phyloP scores from a whole-genome alignment of 2,888 invertebrate species.

The Idaea straminata region DNA sequence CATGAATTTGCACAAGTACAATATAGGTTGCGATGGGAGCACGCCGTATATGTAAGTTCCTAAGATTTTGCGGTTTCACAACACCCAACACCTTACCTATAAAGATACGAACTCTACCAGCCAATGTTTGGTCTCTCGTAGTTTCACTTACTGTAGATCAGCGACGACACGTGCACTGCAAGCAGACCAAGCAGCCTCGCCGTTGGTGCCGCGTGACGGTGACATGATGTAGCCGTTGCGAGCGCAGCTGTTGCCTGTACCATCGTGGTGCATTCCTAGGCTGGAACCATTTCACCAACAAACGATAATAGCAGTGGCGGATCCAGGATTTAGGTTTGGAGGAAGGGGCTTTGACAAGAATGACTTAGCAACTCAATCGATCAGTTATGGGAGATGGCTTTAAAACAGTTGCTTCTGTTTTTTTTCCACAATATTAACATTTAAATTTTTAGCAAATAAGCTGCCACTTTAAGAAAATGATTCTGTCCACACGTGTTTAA shows the following conservation, averaged over 20 bases:
- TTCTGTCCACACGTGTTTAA: too few species aligned
- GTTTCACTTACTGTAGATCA: conserved; percentile 75
- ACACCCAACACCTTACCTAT: conserved; percentile 9
- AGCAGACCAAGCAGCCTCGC: conserved; percentile 88
- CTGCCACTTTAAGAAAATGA: too few species aligned
- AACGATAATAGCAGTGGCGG: background rate
- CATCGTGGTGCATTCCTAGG: conserved; percentile 90
- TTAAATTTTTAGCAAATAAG: too few species aligned
- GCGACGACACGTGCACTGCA: conserved; percentile 85
- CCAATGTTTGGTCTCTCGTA: background rate
- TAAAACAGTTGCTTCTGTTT: too few species aligned
- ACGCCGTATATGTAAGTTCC: background rate
- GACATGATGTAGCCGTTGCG: conserved; percentile 91
- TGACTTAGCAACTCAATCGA: too few species aligned
- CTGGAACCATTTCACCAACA: conserved; percentile 59
- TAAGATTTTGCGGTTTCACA: conserved; percentile 2
- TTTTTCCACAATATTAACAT: too few species aligned
- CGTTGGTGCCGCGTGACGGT: conserved; percentile 87
- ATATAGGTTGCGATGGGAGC: too few species aligned
- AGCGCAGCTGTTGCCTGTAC: conserved; percentile 85
- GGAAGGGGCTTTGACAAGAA: background rate
- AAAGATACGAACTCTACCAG: background rate
- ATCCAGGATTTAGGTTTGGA: background rate
- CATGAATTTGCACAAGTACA: too few species aligned
- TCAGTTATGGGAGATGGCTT: too few species aligned